phyloP scores from a whole-genome alignment of 37 sponge, comb jelly and placozoan genomes.

The Beroe forskalii region DNA sequence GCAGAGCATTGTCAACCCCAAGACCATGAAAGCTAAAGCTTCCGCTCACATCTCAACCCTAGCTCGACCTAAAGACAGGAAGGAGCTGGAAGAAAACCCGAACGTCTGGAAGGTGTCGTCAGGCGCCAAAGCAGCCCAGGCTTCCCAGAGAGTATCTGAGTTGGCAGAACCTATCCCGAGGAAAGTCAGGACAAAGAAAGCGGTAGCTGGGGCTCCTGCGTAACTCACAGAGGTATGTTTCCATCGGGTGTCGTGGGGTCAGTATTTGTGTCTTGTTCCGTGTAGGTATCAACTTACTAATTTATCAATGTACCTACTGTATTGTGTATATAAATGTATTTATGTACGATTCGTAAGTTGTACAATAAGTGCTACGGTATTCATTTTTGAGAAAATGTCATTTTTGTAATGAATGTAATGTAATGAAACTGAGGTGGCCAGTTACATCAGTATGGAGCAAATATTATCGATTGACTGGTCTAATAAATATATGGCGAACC shows the following conservation, averaged over 20 bases:
- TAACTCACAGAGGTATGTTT: not conserved
- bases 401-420: too few relatives aligned
- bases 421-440: too few relatives aligned
- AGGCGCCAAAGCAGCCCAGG: conserved; percentile 59
- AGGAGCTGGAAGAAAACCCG: conserved; percentile 57
- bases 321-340: too few relatives aligned
- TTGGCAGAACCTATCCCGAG: conserved; percentile 42
- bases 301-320: too few relatives aligned
- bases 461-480: too few relatives aligned
- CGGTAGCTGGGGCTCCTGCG: not conserved
- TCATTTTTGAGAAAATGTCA: too few relatives aligned
- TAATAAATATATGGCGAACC: too few relatives aligned
- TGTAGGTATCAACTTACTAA: too few relatives aligned
- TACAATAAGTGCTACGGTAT: too few relatives aligned
- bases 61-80: conserved; percentile 63
- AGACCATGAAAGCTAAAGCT: conserved; percentile 63
- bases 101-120: conserved; percentile 49
- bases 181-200: conserved; percentile 41
- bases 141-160: conserved; percentile 33
- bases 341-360: too few relatives aligned
- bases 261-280: too few relatives aligned
- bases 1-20: conserved; percentile 59
- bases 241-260: not conserved
- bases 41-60: conserved; percentile 19
- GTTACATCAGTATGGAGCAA: too few relatives aligned